A percentile compares a stretch with the other conserved stretches of the same genome.
These are phyloP conservation scores for Bombus vancouverensis DNA, from an alignment of 1,140 invertebrate species.

Conservation along the genomic window DNA sequence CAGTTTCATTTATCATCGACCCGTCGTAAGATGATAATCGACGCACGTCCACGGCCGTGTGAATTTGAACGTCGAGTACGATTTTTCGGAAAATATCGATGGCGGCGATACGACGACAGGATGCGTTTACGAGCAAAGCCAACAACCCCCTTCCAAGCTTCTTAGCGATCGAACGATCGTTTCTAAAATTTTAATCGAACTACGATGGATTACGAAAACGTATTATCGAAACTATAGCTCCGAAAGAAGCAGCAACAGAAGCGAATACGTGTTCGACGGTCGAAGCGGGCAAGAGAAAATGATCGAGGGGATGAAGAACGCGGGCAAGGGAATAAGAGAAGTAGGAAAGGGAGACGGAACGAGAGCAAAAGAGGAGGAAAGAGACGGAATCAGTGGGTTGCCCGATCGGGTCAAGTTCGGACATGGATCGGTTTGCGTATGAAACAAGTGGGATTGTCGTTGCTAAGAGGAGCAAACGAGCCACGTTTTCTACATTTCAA, in stretches of 20 bases:
- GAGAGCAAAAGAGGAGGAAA: not conserved
- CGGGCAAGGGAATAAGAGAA: no score
- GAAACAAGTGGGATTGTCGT: slow-evolving; percentile 56
- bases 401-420: slow-evolving; percentile 27
- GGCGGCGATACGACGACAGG: not conserved
- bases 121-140: no score
- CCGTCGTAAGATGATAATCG: not conserved
- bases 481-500: slow-evolving; percentile 65
- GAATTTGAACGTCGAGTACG: not conserved
- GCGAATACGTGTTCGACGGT: no score
- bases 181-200: not conserved
- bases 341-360: not conserved
- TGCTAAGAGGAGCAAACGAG: slow-evolving; percentile 47
- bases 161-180: not conserved
- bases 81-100: not conserved
- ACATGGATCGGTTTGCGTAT: slow-evolving; percentile 65
- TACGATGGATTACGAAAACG: no score
- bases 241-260: no score
- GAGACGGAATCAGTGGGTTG: slow-evolving; percentile 12
- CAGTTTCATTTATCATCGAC: slow-evolving; percentile 13
- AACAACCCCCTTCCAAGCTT: not conserved
- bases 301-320: no score
- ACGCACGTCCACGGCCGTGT: not conserved
- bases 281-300: no score
- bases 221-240: no score